Conservation (phyloP, 1,140 invertebrate genomes). For the Cepaea nemoralis region DNA sequence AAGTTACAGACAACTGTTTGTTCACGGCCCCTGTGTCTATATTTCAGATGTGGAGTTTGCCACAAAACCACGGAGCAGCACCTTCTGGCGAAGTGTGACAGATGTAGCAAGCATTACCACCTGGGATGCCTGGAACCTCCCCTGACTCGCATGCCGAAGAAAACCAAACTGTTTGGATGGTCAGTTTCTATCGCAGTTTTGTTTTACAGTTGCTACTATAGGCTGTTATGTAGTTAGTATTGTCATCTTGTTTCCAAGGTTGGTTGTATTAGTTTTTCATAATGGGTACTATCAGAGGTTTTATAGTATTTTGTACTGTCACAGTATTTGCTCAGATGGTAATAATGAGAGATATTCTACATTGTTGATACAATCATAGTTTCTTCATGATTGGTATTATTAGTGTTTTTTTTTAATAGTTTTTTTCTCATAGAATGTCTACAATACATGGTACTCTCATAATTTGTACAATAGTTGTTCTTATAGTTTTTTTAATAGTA, state of each 20-base stretch:
- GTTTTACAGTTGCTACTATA: background rate
- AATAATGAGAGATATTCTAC: too few species aligned
- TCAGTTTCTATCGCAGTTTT: conserved; percentile 67
- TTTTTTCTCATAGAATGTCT: too few species aligned
- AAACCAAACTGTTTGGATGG: conserved; percentile 94
- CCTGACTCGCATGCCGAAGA: conserved; percentile 92
- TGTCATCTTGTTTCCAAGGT: background rate
- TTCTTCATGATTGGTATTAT: too few species aligned
- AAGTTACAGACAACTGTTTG: background rate
- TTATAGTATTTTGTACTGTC: background rate
- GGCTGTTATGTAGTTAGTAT: background rate
- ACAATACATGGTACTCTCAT: too few species aligned
- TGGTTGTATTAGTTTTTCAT: background rate
- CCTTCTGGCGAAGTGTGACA: conserved; percentile 90
- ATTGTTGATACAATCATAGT: too few species aligned
- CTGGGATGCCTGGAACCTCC: conserved; percentile 93
- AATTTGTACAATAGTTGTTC: too few species aligned
- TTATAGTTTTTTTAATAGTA: too few species aligned
- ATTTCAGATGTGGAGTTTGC: conserved; percentile 85
- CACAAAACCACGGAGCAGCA: conserved; percentile 73
- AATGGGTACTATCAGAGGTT: background rate
- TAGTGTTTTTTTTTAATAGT: too few species aligned
- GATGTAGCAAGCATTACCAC: conserved; percentile 92
- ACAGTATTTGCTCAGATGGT: background rate
- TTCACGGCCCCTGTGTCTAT: background rate